Base-by-base conservation (phyloP, 2,888 invertebrate genomes). In the Apamea crenata region DNA sequence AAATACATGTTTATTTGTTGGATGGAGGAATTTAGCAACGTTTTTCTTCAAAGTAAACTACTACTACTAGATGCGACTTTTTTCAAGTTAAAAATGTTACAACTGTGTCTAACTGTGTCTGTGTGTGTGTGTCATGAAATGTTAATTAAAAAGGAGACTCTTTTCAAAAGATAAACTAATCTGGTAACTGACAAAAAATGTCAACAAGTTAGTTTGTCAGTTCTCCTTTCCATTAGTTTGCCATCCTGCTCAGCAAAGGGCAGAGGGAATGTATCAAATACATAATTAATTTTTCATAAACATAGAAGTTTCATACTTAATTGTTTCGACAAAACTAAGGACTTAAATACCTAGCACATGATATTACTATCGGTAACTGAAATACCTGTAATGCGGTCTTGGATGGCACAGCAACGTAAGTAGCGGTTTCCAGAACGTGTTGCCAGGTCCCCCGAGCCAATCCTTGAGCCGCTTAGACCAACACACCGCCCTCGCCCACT, bases 361-460 rank as follows among this genome's bases (percentile, higher is more conserved):
- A 61, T 16, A 18, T 61, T 18, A 29, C 18, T 29, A 18, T 29
- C 1, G 32, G 8, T 8, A 32, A 18, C 56, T 56, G 56, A 56
- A 56, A 56, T 56, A 56, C 97, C 92, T 93, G 78, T 93, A 91
- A 40, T 89, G 90, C 2, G 96, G 95, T 44, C 97, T 96, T 67
- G 97, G 97, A 91, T 97, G 97, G 92, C 98, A 98, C 50, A 98
- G 97, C 92, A 98, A 97, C 81, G 98, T 97, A 18, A 99, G 97
- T 83, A 99, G 96, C 7, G 98, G 98, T 70, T 98, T 97, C 99
- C 99, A 99, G 96, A 99, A 99, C n/a, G 97, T 97, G 5, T 98
- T 97, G 14, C 99, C 99, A 87, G 98, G 98, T 0, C 98, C 97
- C 25, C 99, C 99, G 70, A 99, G 97, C 99, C 99, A 99, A 94